Percentiles rank a stretch among this genome's conserved stretches.
Conservation (phyloP, 2,888 invertebrate species). For the Pandemis cinnamomeana region DNA sequence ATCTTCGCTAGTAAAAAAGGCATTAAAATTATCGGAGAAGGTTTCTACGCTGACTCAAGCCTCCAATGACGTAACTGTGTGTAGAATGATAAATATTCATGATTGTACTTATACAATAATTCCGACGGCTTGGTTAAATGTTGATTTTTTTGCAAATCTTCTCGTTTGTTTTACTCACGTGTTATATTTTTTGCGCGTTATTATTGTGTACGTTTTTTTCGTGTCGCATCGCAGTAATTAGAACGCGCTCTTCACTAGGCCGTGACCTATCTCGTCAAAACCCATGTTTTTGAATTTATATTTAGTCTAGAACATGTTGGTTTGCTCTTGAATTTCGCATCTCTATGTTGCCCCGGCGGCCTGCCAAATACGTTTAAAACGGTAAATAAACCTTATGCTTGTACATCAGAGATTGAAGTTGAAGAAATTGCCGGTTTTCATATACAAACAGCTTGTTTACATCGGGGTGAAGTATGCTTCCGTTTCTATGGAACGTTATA, state of each 20-base stretch:
- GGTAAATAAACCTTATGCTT: constrained; percentile 4
- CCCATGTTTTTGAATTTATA: constrained; percentile 11
- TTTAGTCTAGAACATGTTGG: constrained; percentile 17
- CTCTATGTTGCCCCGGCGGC: constrained; percentile 14
- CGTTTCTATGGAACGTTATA: constrained; percentile 5
- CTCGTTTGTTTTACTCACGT: not conserved
- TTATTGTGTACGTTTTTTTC: constrained; percentile 2
- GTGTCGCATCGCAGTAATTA: constrained; percentile 2
- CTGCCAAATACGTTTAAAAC: constrained; percentile 23
- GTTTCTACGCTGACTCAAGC: constrained; percentile 21
- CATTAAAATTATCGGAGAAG: constrained; percentile 18
- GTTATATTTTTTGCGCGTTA: not conserved
- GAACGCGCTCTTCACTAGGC: constrained; percentile 3
- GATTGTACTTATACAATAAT: not conserved
- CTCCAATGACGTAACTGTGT: constrained; percentile 11
- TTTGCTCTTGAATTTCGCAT: constrained; percentile 30
- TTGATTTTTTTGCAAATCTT: constrained; percentile 6
- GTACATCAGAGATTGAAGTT: constrained; percentile 10
- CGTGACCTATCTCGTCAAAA: constrained; percentile 29
- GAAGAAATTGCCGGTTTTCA: not conserved
- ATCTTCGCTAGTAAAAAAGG: constrained; percentile 21
- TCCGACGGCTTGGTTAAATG: constrained; percentile 1
- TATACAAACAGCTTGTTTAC: constrained; percentile 33
- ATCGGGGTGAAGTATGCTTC: constrained; percentile 14
- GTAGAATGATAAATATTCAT: constrained; percentile 22